Base-by-base conservation (phyloP, 2,113 vertebrate genomes). In the Atrichornis clamosus region DNA sequence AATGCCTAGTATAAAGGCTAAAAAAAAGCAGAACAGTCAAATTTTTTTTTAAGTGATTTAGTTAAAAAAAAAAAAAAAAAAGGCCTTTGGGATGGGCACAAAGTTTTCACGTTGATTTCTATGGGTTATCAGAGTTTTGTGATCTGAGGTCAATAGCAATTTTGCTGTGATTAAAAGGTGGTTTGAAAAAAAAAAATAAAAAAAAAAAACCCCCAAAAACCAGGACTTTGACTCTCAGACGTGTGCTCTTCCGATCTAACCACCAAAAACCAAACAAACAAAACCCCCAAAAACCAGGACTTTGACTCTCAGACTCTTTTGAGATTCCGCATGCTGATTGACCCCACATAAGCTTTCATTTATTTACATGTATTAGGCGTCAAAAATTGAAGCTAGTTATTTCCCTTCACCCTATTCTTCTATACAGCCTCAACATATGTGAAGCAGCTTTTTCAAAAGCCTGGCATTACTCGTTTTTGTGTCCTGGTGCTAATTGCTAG, bases 401-500 rank as follows among this genome's bases (percentile, higher is more conserved):
- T 91, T 84, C 10, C 13, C 8, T 70, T 84, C n/a, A 37, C 9
- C 18, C 4, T 35, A 1, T 69, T 47, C 21, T 59, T 47, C 47
- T 26, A 4, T 11, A 46, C 13, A 49, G 9, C 15, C 44, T 69
- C 59, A 28, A 8, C 19, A 28, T 13, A 4, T 5, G 0, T 33
- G 49, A 81, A 78, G 24, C 19, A 69, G 32, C 19, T 46, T 77
- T 87, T 60, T 46, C 28, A 46, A 42, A 42, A 67, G 39, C 15
- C 46, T 1, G 0, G 15, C 27, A 9, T 69, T 35, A 20, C 8
- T 58, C 1, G 4, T 69, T 65, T 86, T 44, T 53, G 41, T 77
- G 56, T 84, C 7, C 7, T 1, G 1, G 12, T 60, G n/a, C 2
- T 32, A n/a, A 52, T 46, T 56, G 6, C 41, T n/a, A 17, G 9